phyloP scores from a whole-genome alignment of 2,888 invertebrate species.

The Eupithecia centaureata region DNA sequence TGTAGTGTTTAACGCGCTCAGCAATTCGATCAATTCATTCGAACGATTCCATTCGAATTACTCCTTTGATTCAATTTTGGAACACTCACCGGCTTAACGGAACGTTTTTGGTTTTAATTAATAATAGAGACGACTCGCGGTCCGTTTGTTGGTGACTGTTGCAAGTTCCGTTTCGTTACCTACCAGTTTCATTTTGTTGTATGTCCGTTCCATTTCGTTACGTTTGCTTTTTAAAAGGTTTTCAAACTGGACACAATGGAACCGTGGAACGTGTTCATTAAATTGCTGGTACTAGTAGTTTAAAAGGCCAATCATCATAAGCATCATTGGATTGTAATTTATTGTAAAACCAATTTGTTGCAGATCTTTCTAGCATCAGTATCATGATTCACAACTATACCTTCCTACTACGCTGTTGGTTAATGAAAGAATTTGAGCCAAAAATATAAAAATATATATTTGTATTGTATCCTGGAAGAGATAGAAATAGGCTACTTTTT shows the following conservation, averaged over 20 bases:
- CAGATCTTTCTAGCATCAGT: too few relatives aligned
- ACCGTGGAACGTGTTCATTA: conserved; percentile 1
- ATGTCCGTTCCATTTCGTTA: conserved; percentile 53
- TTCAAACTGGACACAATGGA: conserved; percentile 17
- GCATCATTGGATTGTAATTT: background rate
- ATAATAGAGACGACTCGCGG: conserved; percentile 63
- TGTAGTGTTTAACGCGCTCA: background rate
- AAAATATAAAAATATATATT: background rate
- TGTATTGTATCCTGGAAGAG: background rate
- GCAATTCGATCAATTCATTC: conserved; percentile 55
- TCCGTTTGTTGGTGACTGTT: conserved; percentile 58
- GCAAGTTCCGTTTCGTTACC: conserved; percentile 51
- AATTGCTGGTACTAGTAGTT: background rate
- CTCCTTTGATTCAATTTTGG: conserved; percentile 74
- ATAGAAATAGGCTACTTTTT: background rate
- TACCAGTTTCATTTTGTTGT: conserved; percentile 52
- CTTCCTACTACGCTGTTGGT: background rate
- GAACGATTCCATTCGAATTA: conserved; percentile 71
- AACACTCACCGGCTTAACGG: conserved; percentile 65
- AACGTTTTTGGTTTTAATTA: conserved; percentile 75
- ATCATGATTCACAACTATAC: background rate
- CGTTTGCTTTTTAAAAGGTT: conserved; percentile 38
- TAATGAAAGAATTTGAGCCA: background rate
- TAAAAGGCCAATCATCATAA: background rate
- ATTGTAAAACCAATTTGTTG: background rate